Base-by-base conservation (phyloP, 2,888 invertebrate species). In the Folsomia manolachei region DNA sequence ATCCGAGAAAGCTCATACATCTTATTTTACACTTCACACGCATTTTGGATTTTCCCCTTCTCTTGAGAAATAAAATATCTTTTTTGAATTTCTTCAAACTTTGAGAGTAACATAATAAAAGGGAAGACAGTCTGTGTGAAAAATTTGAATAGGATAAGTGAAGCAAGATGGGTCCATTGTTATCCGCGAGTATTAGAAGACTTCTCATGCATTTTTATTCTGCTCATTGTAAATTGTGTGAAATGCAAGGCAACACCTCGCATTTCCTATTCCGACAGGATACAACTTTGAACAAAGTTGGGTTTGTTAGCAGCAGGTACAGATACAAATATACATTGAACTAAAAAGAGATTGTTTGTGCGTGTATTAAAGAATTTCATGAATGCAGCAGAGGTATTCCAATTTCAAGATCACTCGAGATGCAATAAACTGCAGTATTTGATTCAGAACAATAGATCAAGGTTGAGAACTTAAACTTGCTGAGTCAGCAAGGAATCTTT, bases 361-460 rank as follows among this genome's bases (percentile, higher is more conserved):
- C 19, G 7, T 56, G 18, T 4, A 14, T 56, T n/a, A 7, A 56
- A 56, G 21, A 56, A 56, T 56, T 39, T 39, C 11, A 4, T 19
- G n/a, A 56, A 56, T 56, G 19, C 56, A 56, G 7, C 21, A 56
- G n/a, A 19, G 56, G 56, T 56, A 56, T 56, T 56, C 56, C 56
- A 56, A 19, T 56, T 19, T 21, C 56, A 19, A 56, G 56, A 56
- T 14, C 4, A 21, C 7, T 4, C 11, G n/a, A 56, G 56, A 56
- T 56, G 56, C 56, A 56, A 56, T 56, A 56, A 56, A 56, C 11
- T 56, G 56, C 56, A 56, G 21, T 56, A 56, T 19, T n/a, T 19
- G 56, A 56, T n/a, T 21, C 56, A 19, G 56, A 56, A 56, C 56
- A 56, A 56, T 56, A 56, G 7, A 56, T 56, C 18, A 56, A 56